Conservation (phyloP, 2,113 vertebrate species). For the Suricata suricatta region DNA sequence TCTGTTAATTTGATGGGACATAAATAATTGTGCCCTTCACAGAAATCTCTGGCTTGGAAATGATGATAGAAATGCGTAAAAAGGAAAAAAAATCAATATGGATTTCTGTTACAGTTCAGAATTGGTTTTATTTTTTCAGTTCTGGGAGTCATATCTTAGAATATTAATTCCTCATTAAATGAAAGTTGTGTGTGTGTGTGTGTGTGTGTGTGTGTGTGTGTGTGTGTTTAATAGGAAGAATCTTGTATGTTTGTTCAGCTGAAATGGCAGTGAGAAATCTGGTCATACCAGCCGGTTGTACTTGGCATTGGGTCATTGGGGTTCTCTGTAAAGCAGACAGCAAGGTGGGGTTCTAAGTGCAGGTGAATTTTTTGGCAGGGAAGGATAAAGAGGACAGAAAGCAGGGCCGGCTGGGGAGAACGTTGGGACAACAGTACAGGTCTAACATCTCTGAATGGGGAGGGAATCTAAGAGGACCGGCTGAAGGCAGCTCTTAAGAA, state of each 20-base stretch:
- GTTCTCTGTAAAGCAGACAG: not conserved
- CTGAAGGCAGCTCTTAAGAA: not conserved
- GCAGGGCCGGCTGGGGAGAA: fast-evolving
- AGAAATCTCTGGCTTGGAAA: conserved; percentile 78
- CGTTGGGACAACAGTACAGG: fast-evolving
- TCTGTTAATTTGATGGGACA: conserved; percentile 83
- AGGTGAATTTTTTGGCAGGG: not conserved
- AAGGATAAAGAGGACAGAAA: not conserved
- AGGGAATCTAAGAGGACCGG: not conserved
- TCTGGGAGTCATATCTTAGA: conserved; percentile 69
- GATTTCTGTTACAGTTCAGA: conserved; percentile 65
- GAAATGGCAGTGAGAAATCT: not conserved
- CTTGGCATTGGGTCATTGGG: not conserved
- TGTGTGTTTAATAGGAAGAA: conserved; percentile 23
- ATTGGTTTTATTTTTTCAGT: conserved; percentile 77
- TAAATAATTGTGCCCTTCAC: conserved; percentile 84
- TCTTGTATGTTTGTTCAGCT: conserved; percentile 44
- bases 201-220: not conserved
- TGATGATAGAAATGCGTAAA: conserved; percentile 67
- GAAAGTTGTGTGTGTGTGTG: conserved; percentile 1
- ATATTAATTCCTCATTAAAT: conserved; percentile 75
- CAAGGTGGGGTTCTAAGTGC: not conserved
- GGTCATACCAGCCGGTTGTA: not conserved
- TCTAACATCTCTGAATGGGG: not conserved
- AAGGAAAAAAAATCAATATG: conserved; percentile 82